Evolutionary conservation across 2,888 invertebrate species (phyloP), one percentile per base, ranked within the genome.

Genomic region (Rotaria magnacalcarata): DNA sequence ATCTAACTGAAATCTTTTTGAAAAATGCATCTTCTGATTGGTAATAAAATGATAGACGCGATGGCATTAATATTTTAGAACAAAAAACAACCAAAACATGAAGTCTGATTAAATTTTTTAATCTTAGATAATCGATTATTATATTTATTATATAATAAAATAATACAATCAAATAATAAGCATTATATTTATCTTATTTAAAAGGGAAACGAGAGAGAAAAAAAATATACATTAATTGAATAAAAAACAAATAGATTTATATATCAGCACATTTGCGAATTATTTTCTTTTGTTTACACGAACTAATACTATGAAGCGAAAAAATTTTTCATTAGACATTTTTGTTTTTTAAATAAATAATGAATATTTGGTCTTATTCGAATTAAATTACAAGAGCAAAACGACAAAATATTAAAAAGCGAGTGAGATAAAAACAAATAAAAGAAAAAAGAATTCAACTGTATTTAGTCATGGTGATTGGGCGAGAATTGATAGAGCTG

Each of bases 141-240:
- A 47, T 47, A 0, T 47, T 47, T 47, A 47, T 47, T 11, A 52
- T 52, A 52, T 16, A 52, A 52, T 60, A n/a, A 60, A 10, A 27
- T 60, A 60, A 60, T 60, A n/a, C n/a, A 60, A 60, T 60, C 47
- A 47, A 60, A 60, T 60, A 60, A 60, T 60, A n/a, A 60, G n/a
- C 27, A n/a, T 60, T 60, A 60, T n/a, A 60, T 60, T 60, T 60
- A n/a, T 60, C 60, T 41, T 19, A 67, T 67, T 67, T 67, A 7
- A 67, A 67, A 67, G 19, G n/a, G 11, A 60, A n/a, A n/a, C n/a
- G n/a, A 27, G n/a, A 60, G n/a, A 10, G 14, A 27, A 67, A 41
- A 67, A 67, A 67, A 67, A 67, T 67, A 67, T 67, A 67, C 67
- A 67, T 14, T 14, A 67, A 67, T 67, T 67, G 67, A 34, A 67